These are phyloP conservation scores for Meganola albula DNA, from an alignment of 2,888 invertebrate species.

Conservation along the genomic window DNA sequence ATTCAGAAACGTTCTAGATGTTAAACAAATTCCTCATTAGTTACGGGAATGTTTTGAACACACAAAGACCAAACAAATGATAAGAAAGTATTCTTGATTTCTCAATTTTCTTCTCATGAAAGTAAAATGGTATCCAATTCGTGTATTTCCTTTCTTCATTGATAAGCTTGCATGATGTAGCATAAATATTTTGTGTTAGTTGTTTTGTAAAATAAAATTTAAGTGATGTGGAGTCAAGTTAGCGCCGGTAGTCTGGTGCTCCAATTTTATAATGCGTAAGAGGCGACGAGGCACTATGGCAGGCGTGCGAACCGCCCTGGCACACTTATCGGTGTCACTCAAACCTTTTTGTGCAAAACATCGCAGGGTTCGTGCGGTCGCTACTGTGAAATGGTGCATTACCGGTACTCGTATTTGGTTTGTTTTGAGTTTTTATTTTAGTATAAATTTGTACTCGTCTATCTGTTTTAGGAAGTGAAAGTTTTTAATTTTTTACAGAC, in stretches of 20 bases:
- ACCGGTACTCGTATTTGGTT: conserved; percentile 47
- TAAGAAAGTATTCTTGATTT: no score
- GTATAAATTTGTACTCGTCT: no score
- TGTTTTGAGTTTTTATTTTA: conserved; percentile 47
- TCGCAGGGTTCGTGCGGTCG: conserved; percentile 66
- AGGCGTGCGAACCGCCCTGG: conserved; percentile 65
- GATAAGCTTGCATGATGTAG: conserved; percentile 19
- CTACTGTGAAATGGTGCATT: conserved; percentile 72
- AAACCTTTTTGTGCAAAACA: conserved; percentile 54
- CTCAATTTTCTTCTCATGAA: conserved; percentile 13
- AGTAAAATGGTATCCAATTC: conserved; percentile 24
- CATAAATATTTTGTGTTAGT: conserved; percentile 27
- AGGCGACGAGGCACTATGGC: conserved; percentile 11
- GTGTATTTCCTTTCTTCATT: conserved; percentile 17
- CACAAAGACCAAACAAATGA: no score
- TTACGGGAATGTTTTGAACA: no score
- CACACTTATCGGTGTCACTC: conserved; percentile 50
- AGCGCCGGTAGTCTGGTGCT: conserved; percentile 41
- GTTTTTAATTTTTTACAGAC: no score
- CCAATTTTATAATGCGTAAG: conserved; percentile 55
- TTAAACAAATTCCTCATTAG: no score
- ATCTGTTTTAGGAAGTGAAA: no score
- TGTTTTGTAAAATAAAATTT: conserved; percentile 50
- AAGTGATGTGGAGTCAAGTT: conserved; percentile 43
- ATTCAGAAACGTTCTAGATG: no score